Evolutionary conservation across 2,113 vertebrate species (phyloP), one percentile per base, ranked within the genome.

Genomic region (Cacatua alba): DNA sequence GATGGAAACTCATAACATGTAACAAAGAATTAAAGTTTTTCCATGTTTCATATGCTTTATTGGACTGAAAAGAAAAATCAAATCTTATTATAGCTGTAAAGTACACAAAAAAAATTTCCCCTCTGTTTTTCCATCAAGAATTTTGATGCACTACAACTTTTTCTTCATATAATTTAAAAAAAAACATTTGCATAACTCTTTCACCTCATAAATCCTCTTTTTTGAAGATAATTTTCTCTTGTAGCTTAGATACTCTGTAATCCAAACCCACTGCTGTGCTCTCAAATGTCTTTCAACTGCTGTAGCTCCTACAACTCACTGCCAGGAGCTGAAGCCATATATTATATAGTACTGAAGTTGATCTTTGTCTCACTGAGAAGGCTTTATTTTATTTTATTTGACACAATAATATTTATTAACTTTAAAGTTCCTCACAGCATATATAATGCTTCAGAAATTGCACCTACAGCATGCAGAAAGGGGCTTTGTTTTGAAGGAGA

Each of bases 351-450:
- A 29, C 16, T 68, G 69, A 95, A 81, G 65, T 1, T 82, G 75
- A 95, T 95, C 52, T 92, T 65, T 94, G 67, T 94, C 67, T 91
- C 62, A 64, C 55, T 84, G 74, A 89, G 62, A 94, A 86, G 31
- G 44, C 2, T 95, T 82, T 76, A 26, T 95, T 95, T 92, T 91
- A 82, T 26, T 62, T 62, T 62, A 62, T 35, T 59, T 85, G 68
- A 55, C 51, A 72, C 20, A 77, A 41, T 76, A 88, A 44, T 78
- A 89, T 95, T 84, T 94, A 95, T 94, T 96, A 94, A 65, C 48
- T 79, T 95, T 69, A 41, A 91, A 95, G 35, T 37, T 28, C 60
- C 21, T 75, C 52, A 18, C 9, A 10, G 24, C 44, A 76, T 85
- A 44, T 33, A 81, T 78, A 96, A 94, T 62, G 44, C 52, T 86